Evolutionary conservation across 2,797 vertebrate genomes (phyloP), one percentile per base, ranked within the genome.

Genomic region (Odontamblyopus rebecca): DNA sequence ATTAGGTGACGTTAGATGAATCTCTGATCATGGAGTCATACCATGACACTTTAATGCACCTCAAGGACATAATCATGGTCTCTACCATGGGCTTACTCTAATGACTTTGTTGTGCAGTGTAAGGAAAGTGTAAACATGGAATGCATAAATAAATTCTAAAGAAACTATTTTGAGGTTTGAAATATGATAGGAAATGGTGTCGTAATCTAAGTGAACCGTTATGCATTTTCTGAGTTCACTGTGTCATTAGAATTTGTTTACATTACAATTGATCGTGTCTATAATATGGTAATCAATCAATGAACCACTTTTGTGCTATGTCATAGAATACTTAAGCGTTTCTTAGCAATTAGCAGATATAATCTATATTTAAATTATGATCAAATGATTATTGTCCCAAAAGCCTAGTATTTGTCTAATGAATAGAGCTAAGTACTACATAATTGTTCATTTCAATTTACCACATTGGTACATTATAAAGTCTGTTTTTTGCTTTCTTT

Each of bases 1-100:
- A 88, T 89, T 67, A 76, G 38, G 1, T 60, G 70, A 63, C 70
- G 65, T 77, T 76, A 72, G 67, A 71, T 70, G 77, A 75, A 72
- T 75, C 70, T 70, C 54, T 70, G 75, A 74, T 54, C 5, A 18
- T 64, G 61, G 30, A 74, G 70, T 73, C n/a, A 4, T 4, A 9
- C 65, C 63, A 68, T 79, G 72, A 68, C 13, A 29, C 67, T 2
- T 71, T 73, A 74, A 70, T 74, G 73, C 68, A 41, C 67, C 76
- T 63, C 51, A 38, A 70, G 82, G 82, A 79, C 72, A 61, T 57
- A 69, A 62, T 79, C 77, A 77, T 72, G 71, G 76, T 74, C 72
- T 77, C 77, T 53, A 68, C 69, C 63, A 60, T 68, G 65, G 59
- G 59, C 23, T 35, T 27, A 18, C n/a, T 41, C 27, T 56, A 11